Conservation (phyloP, 2,888 invertebrate species). For the Geotrupes spiniger region DNA sequence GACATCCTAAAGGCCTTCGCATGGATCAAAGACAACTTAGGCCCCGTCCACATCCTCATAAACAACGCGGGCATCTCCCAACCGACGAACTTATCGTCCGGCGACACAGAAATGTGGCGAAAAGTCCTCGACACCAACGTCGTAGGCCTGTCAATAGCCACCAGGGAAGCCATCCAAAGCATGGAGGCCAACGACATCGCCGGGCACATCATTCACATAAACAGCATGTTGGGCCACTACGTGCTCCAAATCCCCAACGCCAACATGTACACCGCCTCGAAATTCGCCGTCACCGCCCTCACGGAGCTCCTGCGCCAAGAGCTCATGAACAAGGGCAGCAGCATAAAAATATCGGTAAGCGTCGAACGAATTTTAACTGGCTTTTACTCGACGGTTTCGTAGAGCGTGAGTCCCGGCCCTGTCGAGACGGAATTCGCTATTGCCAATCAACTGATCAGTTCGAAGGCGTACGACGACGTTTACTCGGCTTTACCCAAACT, state of each 20-base stretch:
- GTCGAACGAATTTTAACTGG: not conserved
- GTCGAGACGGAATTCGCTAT: constrained; percentile 30
- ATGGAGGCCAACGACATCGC: constrained; percentile 30
- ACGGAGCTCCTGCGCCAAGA: constrained; percentile 46
- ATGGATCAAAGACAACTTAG: constrained; percentile 27
- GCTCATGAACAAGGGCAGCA: constrained; percentile 36
- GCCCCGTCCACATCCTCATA: constrained; percentile 30
- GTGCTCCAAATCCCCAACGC: constrained; percentile 30
- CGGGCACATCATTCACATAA: constrained; percentile 37
- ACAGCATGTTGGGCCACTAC: constrained; percentile 34
- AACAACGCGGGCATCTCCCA: constrained; percentile 34
- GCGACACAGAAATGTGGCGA: constrained; percentile 30
- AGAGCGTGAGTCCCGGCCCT: constrained; percentile 36
- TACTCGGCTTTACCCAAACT: constrained; percentile 26
- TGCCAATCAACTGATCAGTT: constrained; percentile 12
- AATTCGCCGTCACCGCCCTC: constrained; percentile 43
- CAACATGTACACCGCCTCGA: constrained; percentile 38
- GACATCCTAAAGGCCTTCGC: constrained; percentile 31
- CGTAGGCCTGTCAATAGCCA: constrained; percentile 31
- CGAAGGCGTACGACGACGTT: constrained; percentile 9
- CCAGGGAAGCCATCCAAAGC: constrained; percentile 31
- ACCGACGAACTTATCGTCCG: constrained; percentile 27
- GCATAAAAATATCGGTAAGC: constrained; percentile 41
- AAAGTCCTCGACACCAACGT: constrained; percentile 33
- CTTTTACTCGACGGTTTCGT: constrained; percentile 14